A percentile compares a stretch with the other conserved stretches of the same genome.
Conservation (phyloP, 2,113 vertebrate genomes). For the Nannobrachium achirus region DNA sequence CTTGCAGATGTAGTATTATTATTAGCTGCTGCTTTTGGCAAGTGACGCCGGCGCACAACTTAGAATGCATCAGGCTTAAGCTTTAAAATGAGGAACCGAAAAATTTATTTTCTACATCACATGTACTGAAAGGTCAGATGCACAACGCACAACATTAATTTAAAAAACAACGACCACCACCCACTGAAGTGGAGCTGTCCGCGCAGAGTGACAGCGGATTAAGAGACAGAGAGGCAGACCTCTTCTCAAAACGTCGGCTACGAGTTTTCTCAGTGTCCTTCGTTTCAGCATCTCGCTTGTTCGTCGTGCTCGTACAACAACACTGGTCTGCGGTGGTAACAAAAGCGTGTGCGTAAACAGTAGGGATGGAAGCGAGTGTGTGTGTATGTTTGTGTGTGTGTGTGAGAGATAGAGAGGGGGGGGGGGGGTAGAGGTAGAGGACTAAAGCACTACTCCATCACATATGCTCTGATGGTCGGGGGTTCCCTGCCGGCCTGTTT, state of each 20-base stretch:
- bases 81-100: background rate
- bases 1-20: too few species aligned
- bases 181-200: background rate
- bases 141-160: background rate
- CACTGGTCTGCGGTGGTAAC: background rate
- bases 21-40: too few species aligned
- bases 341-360: background rate
- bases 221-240: constrained; percentile 7
- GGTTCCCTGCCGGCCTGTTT: too few species aligned
- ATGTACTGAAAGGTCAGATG: background rate
- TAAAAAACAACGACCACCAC: background rate
- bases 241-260: constrained; percentile 3
- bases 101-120: background rate
- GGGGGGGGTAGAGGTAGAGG: too few species aligned
- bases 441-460: background rate
- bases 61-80: too few species aligned
- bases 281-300: background rate
- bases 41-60: too few species aligned
- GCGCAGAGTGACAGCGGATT: background rate
- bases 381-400: background rate
- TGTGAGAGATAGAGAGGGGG: too few species aligned
- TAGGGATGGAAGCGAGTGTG: background rate
- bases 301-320: background rate
- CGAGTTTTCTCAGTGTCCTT: constrained; percentile 1
- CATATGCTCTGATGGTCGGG: background rate